Base-by-base conservation (phyloP, 2,888 invertebrate species). In the Axea sp. region DNA sequence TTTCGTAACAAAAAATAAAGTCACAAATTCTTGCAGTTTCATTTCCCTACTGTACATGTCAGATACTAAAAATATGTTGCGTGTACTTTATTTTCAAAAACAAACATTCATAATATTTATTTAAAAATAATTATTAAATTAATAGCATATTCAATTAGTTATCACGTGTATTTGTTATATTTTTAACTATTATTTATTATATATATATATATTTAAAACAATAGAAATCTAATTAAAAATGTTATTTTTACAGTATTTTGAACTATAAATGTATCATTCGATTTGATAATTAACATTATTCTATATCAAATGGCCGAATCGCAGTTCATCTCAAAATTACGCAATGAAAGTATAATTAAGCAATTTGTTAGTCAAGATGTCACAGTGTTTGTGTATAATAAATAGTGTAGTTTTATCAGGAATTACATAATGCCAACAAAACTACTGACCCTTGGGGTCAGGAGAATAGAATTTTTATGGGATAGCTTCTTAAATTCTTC, bases 381-480 rank as follows among this genome's bases (percentile, higher is more conserved):
- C 9, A 14, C 26, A 51, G 35, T 35, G 15, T 35, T 35, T 51
- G 15, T 22, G 24, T 15, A 51, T 35, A 51, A 37, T 53, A 53
- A 26, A 53, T 53, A 35, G 15, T 28, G 37, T 53, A 53, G 53
- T 53, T 53, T 53, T 55, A 55, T 55, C 55, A 3, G 39, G 2
- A 37, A 39, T 55, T 55, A 55, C 28, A 17, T 19, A 55, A 39
- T 39, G 12, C 30, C 26, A 24, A 37, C 53, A 53, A 53, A 53
- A 37, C 53, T 53, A 51, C 51, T 51, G 51, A 51, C 51, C 51
- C 14, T n/a, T 22, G 51, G 35, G 35, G 51, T 51, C 51, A 51
- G 8, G 12, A 14, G 51, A 24, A 51, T 51, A 51, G 35, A 51
- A 35, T 51, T 51, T 51, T 15, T 14, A 51, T 24, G 35, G 14